These are phyloP conservation scores for Enteromius mattozi DNA, from an alignment of 2,797 vertebrate species.

Conservation along the genomic window DNA sequence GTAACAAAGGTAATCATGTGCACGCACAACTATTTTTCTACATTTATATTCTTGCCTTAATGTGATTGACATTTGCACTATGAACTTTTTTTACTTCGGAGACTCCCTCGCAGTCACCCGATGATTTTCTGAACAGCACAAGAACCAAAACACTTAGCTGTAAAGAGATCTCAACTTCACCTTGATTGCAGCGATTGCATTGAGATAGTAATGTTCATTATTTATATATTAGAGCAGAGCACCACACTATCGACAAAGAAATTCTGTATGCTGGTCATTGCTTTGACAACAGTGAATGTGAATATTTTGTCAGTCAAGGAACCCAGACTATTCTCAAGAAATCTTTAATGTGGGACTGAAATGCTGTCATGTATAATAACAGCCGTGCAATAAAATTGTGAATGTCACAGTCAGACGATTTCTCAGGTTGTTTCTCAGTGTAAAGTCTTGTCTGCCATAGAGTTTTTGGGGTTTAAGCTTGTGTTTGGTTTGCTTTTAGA, in stretches of 20 bases:
- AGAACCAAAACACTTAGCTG: slow-evolving; percentile 55
- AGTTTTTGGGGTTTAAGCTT: slow-evolving; percentile 6
- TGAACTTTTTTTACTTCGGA: slow-evolving; percentile 50
- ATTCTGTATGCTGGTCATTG: slow-evolving; percentile 55
- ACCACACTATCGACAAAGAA: slow-evolving; percentile 28
- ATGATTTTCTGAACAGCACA: slow-evolving; percentile 59
- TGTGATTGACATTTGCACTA: slow-evolving; percentile 84
- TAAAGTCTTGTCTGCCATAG: slow-evolving; percentile 33
- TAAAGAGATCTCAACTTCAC: slow-evolving; percentile 30
- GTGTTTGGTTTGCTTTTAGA: slow-evolving; percentile 36
- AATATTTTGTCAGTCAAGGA: slow-evolving; percentile 45
- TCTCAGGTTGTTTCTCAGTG: slow-evolving; percentile 45
- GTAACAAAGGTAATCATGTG: slow-evolving; percentile 68
- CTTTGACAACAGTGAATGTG: slow-evolving; percentile 62
- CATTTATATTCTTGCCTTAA: slow-evolving; percentile 84
- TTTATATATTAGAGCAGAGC: slow-evolving; percentile 38
- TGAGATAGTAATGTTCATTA: slow-evolving; percentile 41
- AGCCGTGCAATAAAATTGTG: slow-evolving; percentile 67
- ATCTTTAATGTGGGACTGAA: slow-evolving; percentile 44
- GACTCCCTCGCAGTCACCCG: slow-evolving; percentile 36
- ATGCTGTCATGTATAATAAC: slow-evolving; percentile 52
- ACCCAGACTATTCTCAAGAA: slow-evolving; percentile 45
- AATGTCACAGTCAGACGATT: slow-evolving; percentile 61
- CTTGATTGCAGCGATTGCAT: slow-evolving; percentile 22
- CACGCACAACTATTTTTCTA: slow-evolving; percentile 71